A percentile compares a stretch with the other conserved stretches of the same genome.
phyloP scores from a whole-genome alignment of 2,113 vertebrate genomes.

The Muntiacus muntjak region DNA sequence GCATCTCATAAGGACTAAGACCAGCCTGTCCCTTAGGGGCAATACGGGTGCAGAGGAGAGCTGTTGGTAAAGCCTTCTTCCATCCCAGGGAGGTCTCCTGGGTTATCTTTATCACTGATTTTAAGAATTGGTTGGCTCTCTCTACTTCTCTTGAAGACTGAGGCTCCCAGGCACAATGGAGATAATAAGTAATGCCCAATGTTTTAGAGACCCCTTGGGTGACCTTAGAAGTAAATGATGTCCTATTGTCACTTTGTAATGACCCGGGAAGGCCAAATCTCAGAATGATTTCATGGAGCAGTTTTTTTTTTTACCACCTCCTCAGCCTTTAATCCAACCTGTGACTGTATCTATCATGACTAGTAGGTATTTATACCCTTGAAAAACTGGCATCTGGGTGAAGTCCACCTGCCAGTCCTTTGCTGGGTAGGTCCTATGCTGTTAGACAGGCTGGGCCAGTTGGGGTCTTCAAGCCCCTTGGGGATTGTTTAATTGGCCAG shows the following conservation, averaged over 20 bases:
- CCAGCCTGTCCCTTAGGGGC: background rate
- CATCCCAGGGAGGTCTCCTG: background rate
- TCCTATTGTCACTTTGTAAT: background rate
- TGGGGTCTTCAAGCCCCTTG: background rate
- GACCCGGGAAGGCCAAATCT: background rate
- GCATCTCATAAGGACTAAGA: background rate
- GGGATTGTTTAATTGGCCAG: background rate
- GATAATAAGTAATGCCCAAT: background rate
- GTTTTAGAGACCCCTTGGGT: background rate
- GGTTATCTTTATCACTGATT: background rate
- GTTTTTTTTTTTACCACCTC: background rate
- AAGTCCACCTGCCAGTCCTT: background rate
- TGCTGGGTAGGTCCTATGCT: background rate
- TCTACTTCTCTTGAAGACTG: background rate
- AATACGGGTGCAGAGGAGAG: fast-evolving
- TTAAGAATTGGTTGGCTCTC: background rate
- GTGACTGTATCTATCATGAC: background rate
- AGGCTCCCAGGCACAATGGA: background rate
- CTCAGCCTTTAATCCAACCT: background rate
- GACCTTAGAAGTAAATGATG: background rate
- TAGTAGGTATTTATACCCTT: background rate
- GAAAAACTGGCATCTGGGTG: background rate
- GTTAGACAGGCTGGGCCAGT: background rate
- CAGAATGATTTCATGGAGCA: background rate
- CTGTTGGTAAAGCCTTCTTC: background rate